phyloP scores from a whole-genome alignment of 2,888 invertebrate species.

The Caradrina clavipalpis region DNA sequence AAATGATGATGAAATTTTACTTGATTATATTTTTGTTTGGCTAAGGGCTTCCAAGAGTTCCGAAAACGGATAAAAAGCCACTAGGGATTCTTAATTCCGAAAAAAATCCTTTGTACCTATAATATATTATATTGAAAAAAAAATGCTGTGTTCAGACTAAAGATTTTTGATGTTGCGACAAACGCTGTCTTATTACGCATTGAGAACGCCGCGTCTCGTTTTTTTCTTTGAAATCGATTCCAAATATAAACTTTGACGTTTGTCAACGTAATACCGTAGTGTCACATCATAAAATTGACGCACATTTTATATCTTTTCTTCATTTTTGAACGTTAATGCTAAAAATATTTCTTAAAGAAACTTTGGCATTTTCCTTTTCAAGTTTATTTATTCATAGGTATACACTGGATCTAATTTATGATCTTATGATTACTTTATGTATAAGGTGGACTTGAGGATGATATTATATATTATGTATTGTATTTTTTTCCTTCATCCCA shows the following conservation, averaged over 20 bases:
- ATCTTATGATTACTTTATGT: constrained; percentile 28
- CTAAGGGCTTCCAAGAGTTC: no score
- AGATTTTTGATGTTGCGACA: constrained; percentile 4
- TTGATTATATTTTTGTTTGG: no score
- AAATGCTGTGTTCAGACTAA: background rate
- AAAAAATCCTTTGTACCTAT: no score
- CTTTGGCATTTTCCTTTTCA: no score
- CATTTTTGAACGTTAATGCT: no score
- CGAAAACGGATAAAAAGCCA: no score
- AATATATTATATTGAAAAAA: background rate
- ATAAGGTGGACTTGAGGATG: background rate
- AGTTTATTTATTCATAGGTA: background rate
- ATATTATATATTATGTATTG: no score
- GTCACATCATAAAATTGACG: constrained; percentile 27
- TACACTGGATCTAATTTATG: constrained; percentile 30
- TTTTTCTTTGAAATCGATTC: constrained; percentile 17
- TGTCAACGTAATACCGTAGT: constrained; percentile 6
- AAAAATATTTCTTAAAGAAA: background rate
- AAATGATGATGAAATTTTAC: no score
- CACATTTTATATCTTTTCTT: constrained; percentile 9
- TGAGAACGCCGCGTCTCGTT: constrained; percentile 5
- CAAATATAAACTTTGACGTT: constrained; percentile 40
- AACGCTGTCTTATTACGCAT: constrained; percentile 24
- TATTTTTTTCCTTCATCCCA: constrained; percentile 17
- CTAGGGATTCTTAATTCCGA: no score